A percentile compares a stretch with the other conserved stretches of the same genome.
phyloP scores from a whole-genome alignment of 2,797 vertebrate genomes.

The Coregonus ussuriensis region DNA sequence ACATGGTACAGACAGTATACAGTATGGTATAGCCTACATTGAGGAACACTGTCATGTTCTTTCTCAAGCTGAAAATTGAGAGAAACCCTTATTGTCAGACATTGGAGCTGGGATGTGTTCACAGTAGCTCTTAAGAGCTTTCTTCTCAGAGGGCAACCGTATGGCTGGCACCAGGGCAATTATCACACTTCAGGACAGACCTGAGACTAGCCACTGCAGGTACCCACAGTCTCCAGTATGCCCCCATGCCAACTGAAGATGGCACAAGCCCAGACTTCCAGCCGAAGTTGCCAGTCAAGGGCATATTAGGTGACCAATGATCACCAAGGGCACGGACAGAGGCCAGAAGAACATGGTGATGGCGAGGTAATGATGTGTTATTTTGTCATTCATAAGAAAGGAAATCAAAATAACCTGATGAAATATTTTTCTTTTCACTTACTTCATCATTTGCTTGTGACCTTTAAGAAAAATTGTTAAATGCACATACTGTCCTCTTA shows the following conservation, averaged over 20 bases:
- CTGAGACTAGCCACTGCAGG: conserved; percentile 50
- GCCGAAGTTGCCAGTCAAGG: conserved; percentile 63
- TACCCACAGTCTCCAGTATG: conserved; percentile 42
- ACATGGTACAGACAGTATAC: neutral
- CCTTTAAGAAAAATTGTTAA: neutral
- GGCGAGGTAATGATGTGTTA: neutral
- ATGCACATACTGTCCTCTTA: conserved; percentile 27
- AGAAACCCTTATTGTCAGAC: neutral
- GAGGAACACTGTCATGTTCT: neutral
- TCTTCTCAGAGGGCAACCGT: conserved; percentile 55
- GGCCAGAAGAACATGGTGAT: conserved; percentile 55
- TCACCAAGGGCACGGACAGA: conserved; percentile 40
- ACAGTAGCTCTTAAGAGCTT: conserved; percentile 33
- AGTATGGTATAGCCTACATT: neutral
- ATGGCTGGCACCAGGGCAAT: conserved; percentile 70
- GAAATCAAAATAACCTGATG: neutral
- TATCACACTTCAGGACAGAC: conserved; percentile 63
- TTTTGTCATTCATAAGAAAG: neutral
- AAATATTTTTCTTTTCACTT: neutral
- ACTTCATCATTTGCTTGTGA: neutral
- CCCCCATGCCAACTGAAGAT: conserved; percentile 55
- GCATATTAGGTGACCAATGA: conserved; percentile 68
- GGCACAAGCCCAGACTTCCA: conserved; percentile 56
- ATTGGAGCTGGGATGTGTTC: neutral
- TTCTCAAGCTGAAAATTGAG: neutral